Evolutionary conservation across 2,888 invertebrate species (phyloP), one percentile per base, ranked within the genome.

Genomic region (Ochlodes sylvanus): DNA sequence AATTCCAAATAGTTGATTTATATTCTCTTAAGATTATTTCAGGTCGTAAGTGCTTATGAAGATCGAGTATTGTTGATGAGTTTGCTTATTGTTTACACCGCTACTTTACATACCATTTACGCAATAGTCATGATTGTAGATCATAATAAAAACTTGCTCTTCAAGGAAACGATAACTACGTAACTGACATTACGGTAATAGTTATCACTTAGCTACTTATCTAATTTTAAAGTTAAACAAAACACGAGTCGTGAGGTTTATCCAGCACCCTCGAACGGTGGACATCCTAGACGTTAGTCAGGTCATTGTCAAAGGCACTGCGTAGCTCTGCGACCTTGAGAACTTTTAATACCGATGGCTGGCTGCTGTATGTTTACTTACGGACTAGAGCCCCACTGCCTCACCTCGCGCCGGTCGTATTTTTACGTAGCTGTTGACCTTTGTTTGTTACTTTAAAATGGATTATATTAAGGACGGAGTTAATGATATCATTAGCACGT

Each of bases 281-380:
- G 41, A 55, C 54, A 41, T 63, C 21, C 44, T 63, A 55, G 42
- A 55, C 41, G 21, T 38, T 14, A 42, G 34, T 67, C 14, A 21
- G 61, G 60, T 61, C 67, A 62, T 56, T 62, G 55, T 68, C 68
- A 57, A 68, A 56, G 62, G 17, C 66, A 52, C 17, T 58, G 42
- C 42, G 32, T 44, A 68, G 62, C 62, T 27, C 21, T 27, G 56
- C 27, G 47, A 62, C 68, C 68, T 68, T 68, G 68, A 15, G 21
- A 50, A 62, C 19, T 38, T 47, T 68, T 55, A 44, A 61, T 50
- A 54, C 17, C 60, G 55, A 67, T 64, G 47, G 14, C 41, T 47
- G 19, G 17, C 17, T 56, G 34, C 17, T 47, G 17, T 44, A 47
- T 55, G 15, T 56, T 66, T 66, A 41, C 58, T 58, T 14, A 14